Evolutionary conservation across 2,113 vertebrate genomes (phyloP).

Genomic region (Grallaria varia): DNA sequence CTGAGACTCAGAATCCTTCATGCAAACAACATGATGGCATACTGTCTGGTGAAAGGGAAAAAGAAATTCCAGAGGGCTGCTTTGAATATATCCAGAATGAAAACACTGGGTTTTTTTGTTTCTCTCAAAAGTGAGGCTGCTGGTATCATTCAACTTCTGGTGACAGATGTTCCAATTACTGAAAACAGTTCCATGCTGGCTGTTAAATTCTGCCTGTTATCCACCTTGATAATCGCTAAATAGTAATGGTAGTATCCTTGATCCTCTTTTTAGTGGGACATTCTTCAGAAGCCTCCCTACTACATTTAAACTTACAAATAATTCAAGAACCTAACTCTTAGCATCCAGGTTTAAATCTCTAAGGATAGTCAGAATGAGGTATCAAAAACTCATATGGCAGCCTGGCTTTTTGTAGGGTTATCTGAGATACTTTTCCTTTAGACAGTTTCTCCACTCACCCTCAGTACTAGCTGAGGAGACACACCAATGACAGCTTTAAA

Average conservation of each 20-base stretch:
- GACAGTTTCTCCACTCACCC: background rate
- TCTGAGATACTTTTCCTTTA: background rate
- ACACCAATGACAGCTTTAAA: background rate
- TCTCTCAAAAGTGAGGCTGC: background rate
- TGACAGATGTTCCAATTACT: background rate
- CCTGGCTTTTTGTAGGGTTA: background rate
- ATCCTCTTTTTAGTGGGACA: background rate
- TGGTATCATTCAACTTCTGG: background rate
- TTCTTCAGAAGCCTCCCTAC: background rate
- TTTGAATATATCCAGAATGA: background rate
- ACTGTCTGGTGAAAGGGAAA: background rate
- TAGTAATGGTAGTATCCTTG: background rate
- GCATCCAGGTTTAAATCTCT: background rate
- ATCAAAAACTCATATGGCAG: background rate
- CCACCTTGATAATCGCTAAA: background rate
- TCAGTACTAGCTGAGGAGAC: background rate
- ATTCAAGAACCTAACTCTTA: background rate
- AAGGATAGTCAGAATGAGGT: background rate
- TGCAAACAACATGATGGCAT: background rate
- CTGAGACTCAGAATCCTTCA: conserved; percentile 1
- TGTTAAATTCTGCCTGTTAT: background rate
- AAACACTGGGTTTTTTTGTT: background rate
- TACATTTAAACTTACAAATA: background rate
- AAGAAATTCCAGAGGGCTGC: background rate
- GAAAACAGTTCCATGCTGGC: background rate